These are phyloP conservation scores for Papilio machaon DNA, from an alignment of 1,140 invertebrate species.

Conservation along the genomic window DNA sequence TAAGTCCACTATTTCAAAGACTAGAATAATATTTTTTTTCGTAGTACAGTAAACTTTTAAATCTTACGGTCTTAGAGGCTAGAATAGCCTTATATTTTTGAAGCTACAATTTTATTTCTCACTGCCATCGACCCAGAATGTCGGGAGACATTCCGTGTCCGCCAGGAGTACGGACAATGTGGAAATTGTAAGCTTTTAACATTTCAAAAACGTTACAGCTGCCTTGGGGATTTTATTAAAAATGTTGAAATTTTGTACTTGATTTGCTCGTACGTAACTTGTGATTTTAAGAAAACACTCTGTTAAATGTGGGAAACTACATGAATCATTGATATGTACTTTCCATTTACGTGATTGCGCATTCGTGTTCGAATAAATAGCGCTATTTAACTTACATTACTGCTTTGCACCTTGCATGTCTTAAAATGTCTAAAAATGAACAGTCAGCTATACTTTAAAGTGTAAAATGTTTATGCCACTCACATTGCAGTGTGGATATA, in stretches of 20 bases:
- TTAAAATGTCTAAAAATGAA: background rate
- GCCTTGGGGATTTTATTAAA: background rate
- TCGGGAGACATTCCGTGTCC: background rate
- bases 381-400: background rate
- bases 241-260: background rate
- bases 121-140: background rate
- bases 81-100: slow-evolving; percentile 6
- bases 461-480: background rate
- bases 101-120: slow-evolving; percentile 22
- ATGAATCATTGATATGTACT: background rate
- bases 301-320: background rate
- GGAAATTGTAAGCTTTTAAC: slow-evolving; percentile 11
- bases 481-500: background rate
- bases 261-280: background rate
- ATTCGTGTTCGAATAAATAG: background rate
- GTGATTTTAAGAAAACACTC: background rate
- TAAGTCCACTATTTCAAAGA: background rate
- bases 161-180: background rate
- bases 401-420: background rate
- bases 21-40: background rate
- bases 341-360: slow-evolving; percentile 3
- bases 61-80: background rate
- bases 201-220: background rate
- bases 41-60: background rate
- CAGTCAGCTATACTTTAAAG: background rate